These are phyloP conservation scores for Antennarius maculatus DNA, from an alignment of 2,797 vertebrate genomes.

Conservation along the genomic window DNA sequence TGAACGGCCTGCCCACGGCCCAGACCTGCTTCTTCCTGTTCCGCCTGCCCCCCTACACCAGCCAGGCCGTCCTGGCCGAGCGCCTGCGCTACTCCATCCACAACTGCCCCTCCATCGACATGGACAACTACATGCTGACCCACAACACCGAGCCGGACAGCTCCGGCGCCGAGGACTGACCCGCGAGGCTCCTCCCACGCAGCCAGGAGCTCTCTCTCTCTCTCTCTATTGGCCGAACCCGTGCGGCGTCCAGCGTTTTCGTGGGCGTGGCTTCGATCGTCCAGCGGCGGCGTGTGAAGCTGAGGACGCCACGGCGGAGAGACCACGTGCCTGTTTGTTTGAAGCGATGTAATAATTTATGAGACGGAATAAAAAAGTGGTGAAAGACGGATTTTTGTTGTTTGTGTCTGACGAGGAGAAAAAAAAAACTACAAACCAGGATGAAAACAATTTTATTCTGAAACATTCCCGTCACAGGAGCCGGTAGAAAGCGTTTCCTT, in stretches of 20 bases:
- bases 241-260: conserved; percentile 65
- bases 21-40: conserved; percentile 90
- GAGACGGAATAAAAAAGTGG: conserved; percentile 73
- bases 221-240: conserved; percentile 77
- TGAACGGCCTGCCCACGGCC: conserved; percentile 85
- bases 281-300: conserved; percentile 31
- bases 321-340: conserved; percentile 73
- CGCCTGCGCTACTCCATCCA: conserved; percentile 87
- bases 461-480: no score
- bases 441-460: no score
- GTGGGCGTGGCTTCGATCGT: conserved; percentile 63
- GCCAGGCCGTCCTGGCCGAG: conserved; percentile 82
- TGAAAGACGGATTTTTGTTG: conserved; percentile 58
- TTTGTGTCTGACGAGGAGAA: background rate
- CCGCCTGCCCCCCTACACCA: conserved; percentile 85
- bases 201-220: conserved; percentile 74
- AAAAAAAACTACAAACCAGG: no score
- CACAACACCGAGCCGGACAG: conserved; percentile 84
- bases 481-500: no score
- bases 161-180: conserved; percentile 83
- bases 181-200: conserved; percentile 43
- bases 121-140: conserved; percentile 89
- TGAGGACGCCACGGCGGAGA: conserved; percentile 60
- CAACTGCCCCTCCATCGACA: conserved; percentile 88
- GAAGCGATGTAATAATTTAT: conserved; percentile 69